Evolutionary conservation across 2,113 vertebrate genomes (phyloP).

Genomic region (Eulemur macaco): DNA sequence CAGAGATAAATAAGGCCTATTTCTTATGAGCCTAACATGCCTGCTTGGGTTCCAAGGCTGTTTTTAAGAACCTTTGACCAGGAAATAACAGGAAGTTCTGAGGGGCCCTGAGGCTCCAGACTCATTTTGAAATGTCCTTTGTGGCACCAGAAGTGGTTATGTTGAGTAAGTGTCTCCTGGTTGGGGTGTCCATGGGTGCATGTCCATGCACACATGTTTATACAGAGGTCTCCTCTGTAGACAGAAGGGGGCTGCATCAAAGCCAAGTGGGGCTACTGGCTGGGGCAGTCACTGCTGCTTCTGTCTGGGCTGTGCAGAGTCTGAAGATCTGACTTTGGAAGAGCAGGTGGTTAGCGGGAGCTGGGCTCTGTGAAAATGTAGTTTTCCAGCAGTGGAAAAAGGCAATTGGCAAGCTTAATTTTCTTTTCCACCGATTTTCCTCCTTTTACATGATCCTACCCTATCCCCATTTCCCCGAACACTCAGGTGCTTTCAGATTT

Average conservation of each 20-base stretch:
- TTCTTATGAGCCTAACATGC: conserved; percentile 9
- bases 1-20: conserved; percentile 5
- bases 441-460: conserved; percentile 33
- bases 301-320: not conserved
- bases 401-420: conserved; percentile 61
- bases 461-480: not conserved
- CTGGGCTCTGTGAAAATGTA: not conserved
- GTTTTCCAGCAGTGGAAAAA: conserved; percentile 39
- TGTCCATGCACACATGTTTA: not conserved
- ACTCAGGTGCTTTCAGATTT: conserved; percentile 79
- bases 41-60: conserved; percentile 10
- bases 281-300: not conserved
- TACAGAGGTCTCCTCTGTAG: not conserved
- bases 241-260: not conserved
- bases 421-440: conserved; percentile 46
- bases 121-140: conserved; percentile 39
- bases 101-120: conserved; percentile 24
- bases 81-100: conserved; percentile 55
- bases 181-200: not conserved
- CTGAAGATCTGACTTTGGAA: conserved; percentile 4
- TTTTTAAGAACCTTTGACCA: conserved; percentile 47
- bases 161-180: conserved; percentile 34
- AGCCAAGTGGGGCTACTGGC: not conserved
- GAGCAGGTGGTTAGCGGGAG: not conserved
- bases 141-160: conserved; percentile 46